A percentile compares a stretch with the other conserved stretches of the same genome.
These are phyloP conservation scores for Zelostemma sp. DNA, from an alignment of 1,140 invertebrate species.

Conservation along the genomic window DNA sequence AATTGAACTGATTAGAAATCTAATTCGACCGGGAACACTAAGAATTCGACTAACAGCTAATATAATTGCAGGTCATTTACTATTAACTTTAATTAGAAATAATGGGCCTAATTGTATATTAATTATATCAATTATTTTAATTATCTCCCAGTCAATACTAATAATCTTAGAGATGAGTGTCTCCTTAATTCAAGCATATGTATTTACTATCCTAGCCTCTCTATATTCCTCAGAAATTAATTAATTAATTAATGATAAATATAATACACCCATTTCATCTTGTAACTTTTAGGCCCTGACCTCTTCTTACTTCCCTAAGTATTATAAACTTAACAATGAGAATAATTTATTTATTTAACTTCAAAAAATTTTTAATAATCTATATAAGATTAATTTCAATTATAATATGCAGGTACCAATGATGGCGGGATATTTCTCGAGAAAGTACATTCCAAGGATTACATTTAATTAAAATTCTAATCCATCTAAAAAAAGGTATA, in stretches of 20 bases:
- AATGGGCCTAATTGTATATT: conserved; percentile 54
- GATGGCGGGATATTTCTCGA: conserved; percentile 76
- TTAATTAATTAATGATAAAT: conserved; percentile 62
- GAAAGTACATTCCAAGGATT: conserved; percentile 73
- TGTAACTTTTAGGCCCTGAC: conserved; percentile 70
- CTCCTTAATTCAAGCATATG: conserved; percentile 47
- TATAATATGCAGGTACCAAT: conserved; percentile 63
- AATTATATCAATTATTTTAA: conserved; percentile 72
- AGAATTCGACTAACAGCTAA: conserved; percentile 76
- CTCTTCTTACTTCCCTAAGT: conserved; percentile 65
- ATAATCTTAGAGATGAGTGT: conserved; percentile 66
- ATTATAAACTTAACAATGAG: conserved; percentile 40
- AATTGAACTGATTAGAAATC: conserved; percentile 74
- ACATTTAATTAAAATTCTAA: conserved; percentile 65
- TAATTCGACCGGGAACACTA: conserved; percentile 76
- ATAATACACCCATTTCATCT: conserved; percentile 71
- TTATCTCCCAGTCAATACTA: conserved; percentile 67
- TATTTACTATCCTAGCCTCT: conserved; percentile 60
- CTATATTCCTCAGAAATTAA: conserved; percentile 66
- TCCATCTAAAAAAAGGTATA: conserved; percentile 73
- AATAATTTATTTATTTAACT: conserved; percentile 29
- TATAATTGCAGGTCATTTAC: conserved; percentile 78
- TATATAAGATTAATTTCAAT: conserved; percentile 4
- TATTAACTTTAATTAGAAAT: conserved; percentile 73
- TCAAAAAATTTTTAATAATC: conserved; percentile 47